Evolutionary conservation across 2,888 invertebrate species (phyloP).

Genomic region (Julus scandinavius): DNA sequence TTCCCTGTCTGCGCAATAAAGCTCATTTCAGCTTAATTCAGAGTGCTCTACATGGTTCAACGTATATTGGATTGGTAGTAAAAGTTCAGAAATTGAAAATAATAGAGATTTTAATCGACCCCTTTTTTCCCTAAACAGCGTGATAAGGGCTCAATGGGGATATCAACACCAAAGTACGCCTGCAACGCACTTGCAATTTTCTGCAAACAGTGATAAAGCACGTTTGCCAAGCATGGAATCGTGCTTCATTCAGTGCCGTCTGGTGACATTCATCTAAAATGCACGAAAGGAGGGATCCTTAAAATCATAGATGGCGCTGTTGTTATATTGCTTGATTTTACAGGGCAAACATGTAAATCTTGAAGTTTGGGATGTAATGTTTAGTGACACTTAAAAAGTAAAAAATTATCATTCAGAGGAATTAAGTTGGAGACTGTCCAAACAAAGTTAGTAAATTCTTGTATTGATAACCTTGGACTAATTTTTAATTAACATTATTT

Average conservation of each 20-base stretch:
- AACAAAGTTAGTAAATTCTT: no score
- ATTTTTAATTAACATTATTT: no score
- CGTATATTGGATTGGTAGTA: slow-evolving; percentile 14
- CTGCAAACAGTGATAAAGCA: not conserved
- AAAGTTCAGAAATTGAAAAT: slow-evolving; percentile 42
- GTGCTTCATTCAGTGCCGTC: not conserved
- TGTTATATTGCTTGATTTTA: no score
- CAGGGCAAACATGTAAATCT: no score
- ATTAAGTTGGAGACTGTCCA: no score
- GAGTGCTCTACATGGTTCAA: slow-evolving; percentile 19
- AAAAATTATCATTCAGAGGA: no score
- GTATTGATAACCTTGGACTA: no score
- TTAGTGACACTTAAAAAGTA: no score
- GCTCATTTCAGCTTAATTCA: not conserved
- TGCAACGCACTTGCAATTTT: not conserved
- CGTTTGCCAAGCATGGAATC: not conserved
- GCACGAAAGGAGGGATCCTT: no score
- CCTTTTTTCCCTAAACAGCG: slow-evolving; percentile 28
- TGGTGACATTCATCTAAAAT: not conserved
- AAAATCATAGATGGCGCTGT: no score
- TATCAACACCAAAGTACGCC: not conserved
- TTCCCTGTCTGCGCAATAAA: slow-evolving; percentile 22
- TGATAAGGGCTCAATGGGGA: slow-evolving; percentile 20
- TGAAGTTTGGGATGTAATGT: no score
- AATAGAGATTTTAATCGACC: slow-evolving; percentile 38